Evolutionary conservation across 2,113 vertebrate species (phyloP).

Genomic region (Bos taurus): DNA sequence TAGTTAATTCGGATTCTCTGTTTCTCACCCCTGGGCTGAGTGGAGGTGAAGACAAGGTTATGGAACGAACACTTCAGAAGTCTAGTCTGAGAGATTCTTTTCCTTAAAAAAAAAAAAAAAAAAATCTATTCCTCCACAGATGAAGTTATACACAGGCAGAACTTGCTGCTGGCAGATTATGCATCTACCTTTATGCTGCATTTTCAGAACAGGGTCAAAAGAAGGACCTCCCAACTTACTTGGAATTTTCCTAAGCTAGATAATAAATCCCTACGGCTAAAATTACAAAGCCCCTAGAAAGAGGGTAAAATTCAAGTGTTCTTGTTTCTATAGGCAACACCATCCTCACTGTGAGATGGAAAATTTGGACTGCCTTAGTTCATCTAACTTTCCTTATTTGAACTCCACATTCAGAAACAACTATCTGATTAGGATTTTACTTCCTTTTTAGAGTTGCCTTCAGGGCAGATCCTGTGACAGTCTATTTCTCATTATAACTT

Average conservation of each 20-base stretch:
- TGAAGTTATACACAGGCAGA: neutral
- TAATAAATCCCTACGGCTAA: neutral
- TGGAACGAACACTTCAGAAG: neutral
- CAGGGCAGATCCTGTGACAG: neutral
- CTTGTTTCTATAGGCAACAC: neutral
- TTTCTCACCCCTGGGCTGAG: neutral
- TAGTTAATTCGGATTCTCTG: neutral
- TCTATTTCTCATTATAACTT: conserved; percentile 14
- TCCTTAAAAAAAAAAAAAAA: neutral
- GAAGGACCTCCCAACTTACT: neutral
- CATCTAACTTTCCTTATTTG: neutral
- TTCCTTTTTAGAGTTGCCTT: neutral
- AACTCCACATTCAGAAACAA: neutral
- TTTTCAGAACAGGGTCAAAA: neutral
- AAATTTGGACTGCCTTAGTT: neutral
- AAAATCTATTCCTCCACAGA: neutral
- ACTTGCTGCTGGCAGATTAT: neutral
- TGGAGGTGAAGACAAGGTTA: neutral
- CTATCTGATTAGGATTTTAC: neutral
- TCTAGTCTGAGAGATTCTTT: neutral
- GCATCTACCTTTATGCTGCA: neutral
- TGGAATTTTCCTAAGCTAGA: neutral
- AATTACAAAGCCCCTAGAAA: neutral
- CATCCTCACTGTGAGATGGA: neutral
- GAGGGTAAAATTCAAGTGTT: neutral